Base-by-base conservation (phyloP, 1,140 invertebrate genomes). In the Acyrthosiphon pisum region DNA sequence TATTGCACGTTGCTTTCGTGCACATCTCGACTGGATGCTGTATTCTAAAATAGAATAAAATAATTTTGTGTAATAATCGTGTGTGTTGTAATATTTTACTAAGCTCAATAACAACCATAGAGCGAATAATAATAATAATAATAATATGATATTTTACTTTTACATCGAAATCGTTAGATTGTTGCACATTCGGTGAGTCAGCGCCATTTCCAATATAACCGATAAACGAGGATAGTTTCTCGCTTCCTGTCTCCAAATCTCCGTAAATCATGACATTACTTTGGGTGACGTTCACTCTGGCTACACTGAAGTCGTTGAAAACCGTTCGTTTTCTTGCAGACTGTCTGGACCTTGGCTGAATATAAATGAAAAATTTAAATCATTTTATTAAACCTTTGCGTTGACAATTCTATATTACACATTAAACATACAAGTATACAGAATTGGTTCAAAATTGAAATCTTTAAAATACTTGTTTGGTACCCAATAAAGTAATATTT, bases 211-310 rank as follows among this genome's bases (percentile, higher is more conserved):
- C 56, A 11, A 2, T 2, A 35, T n/a, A 76, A 46, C 91, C 81
- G 7, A 93, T 84, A 56, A 93, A 93, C 35, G 91, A 26, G 20
- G 76, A 93, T 0, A 93, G 76, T 41, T 92, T 92, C 7, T 84
- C 76, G 7, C 26, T 35, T 6, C 91, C 91, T 1, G 1, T 37
- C 3, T 50, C 14, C 1, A 84, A 56, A 41, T 92, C 91, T 20
- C 91, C 91, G 35, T 92, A 92, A 1, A 50, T 44, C 91, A 92
- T 92, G 6, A 92, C 91, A 26, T 84, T 92, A 53, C 91, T 92
- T 30, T 41, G 2, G 0, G 46, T 84, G 1, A 84, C 76, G 3
- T 48, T 83, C 0, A 81, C 86, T 37, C 91, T 48, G 9, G 50
- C 6, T 0, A 11, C 23, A 4, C 41, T 50, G 23, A 56, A 92